Conservation (phyloP, 2,888 invertebrate species). For the Drosophila eohydei region DNA sequence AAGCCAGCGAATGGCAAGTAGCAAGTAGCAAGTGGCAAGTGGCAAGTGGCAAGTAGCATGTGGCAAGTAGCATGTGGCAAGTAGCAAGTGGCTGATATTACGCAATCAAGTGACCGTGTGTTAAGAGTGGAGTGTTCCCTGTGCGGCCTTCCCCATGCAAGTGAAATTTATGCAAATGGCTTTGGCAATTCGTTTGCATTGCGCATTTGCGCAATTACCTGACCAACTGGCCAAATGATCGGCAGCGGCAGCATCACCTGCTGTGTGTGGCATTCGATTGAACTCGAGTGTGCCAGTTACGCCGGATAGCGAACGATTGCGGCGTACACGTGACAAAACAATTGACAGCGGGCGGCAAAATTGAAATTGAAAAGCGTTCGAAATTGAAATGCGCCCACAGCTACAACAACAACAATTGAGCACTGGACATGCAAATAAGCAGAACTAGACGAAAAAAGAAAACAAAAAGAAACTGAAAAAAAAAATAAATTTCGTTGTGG, state of each 20-base stretch:
- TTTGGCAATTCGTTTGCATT: slow-evolving; percentile 43
- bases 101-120: slow-evolving; percentile 30
- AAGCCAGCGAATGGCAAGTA: slow-evolving; percentile 9
- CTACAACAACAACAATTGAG: slow-evolving; percentile 13
- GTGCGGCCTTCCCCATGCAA: slow-evolving; percentile 53
- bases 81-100: slow-evolving; percentile 34
- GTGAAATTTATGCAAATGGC: slow-evolving; percentile 77
- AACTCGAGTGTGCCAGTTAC: slow-evolving; percentile 78
- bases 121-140: slow-evolving; percentile 29
- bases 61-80: slow-evolving; percentile 30
- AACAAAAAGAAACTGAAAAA: slow-evolving; percentile 3
- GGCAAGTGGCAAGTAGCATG: slow-evolving; percentile 24
- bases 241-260: slow-evolving; percentile 62
- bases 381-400: slow-evolving; percentile 57
- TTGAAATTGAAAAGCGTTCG: slow-evolving; percentile 67
- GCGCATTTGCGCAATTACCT: slow-evolving; percentile 65
- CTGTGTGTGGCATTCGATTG: slow-evolving; percentile 73
- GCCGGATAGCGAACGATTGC: slow-evolving; percentile 28
- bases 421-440: slow-evolving; percentile 27
- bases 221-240: slow-evolving; percentile 37
- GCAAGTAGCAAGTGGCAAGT: slow-evolving; percentile 17
- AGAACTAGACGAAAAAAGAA: slow-evolving; percentile 6
- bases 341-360: slow-evolving; percentile 48
- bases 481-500: background rate
- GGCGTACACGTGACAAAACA: slow-evolving; percentile 61